Evolutionary conservation across 2,797 vertebrate species (phyloP), one percentile per base, ranked within the genome.

Genomic region (Xiphorhynchus erythropygius): DNA sequence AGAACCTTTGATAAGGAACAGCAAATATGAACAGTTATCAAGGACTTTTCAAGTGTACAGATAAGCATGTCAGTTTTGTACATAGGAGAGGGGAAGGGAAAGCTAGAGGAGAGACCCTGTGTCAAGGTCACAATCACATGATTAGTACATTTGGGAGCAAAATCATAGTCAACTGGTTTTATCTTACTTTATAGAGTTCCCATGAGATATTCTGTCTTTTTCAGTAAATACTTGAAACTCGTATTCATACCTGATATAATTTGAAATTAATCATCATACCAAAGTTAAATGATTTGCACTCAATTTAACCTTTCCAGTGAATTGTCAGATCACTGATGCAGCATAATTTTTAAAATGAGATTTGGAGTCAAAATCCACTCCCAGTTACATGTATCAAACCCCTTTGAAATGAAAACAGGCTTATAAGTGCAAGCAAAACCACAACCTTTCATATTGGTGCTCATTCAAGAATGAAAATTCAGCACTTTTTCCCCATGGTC

Each of bases 141-240:
- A 74, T 80, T 23, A 80, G 32, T 32, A 84, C 22, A 55, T 76
- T 46, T 70, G 15, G 41, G 44, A 89, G 23, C 18, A 95, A 82
- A 93, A 85, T 53, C 41, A 71, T 24, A 85, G 68, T 47, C n/a
- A 87, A 44, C 13, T 21, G 13, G 5, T 57, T 70, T 59, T 81
- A 88, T 84, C 93, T 75, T 35, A 68, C 46, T 79, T 87, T 80
- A 44, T 11, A 80, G 47, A 55, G 16, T 30, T 77, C 80, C 49
- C 47, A 68, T 28, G 56, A 9, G 4, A 79, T 59, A 37, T 52
- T 62, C 14, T 77, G 63, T 3, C 21, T 87, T 94, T 94, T 93
- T 47, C 70, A 77, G 52, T 85, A 94, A 96, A 90, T 93, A 89
- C 77, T 16, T 80, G 74, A 92, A 76, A 80, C 16, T 19, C 57